A percentile compares a stretch with the other conserved stretches of the same genome.
These are phyloP conservation scores for Gasterosteus nipponicus DNA, from an alignment of 2,113 vertebrate genomes.

Conservation along the genomic window DNA sequence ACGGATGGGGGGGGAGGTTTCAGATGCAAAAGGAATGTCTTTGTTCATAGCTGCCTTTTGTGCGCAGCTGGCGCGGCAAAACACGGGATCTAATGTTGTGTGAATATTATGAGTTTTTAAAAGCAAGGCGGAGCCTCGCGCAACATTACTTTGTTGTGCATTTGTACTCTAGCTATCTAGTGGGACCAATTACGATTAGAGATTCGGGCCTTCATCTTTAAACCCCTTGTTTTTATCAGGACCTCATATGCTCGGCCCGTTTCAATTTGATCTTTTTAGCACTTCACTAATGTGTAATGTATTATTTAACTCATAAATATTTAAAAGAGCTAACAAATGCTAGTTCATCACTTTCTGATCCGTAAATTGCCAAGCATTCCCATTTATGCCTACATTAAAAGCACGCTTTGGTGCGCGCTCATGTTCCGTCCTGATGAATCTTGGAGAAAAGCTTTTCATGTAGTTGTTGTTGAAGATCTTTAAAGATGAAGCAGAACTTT, in stretches of 20 bases:
- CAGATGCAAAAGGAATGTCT: slow-evolving; percentile 80
- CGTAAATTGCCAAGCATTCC: slow-evolving; percentile 79
- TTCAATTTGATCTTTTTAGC: slow-evolving; percentile 81
- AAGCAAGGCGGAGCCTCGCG: slow-evolving; percentile 60
- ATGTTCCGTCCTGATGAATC: slow-evolving; percentile 69
- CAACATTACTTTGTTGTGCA: slow-evolving; percentile 72
- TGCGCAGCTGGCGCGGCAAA: slow-evolving; percentile 72
- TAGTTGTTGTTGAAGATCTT: slow-evolving; percentile 64
- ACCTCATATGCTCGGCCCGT: slow-evolving; percentile 66
- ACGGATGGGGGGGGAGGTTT: slow-evolving; percentile 69
- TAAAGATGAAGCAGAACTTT: slow-evolving; percentile 55
- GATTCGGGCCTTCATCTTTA: slow-evolving; percentile 75
- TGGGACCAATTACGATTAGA: slow-evolving; percentile 82
- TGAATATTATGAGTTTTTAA: slow-evolving; percentile 79
- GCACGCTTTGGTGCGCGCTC: slow-evolving; percentile 65
- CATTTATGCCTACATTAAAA: slow-evolving; percentile 76
- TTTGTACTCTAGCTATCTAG: slow-evolving; percentile 72
- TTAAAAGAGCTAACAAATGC: slow-evolving; percentile 82
- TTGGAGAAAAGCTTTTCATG: slow-evolving; percentile 70
- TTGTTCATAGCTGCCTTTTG: slow-evolving; percentile 78
- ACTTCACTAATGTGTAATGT: slow-evolving; percentile 81
- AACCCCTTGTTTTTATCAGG: slow-evolving; percentile 77
- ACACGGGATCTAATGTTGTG: slow-evolving; percentile 74
- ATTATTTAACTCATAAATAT: slow-evolving; percentile 85
- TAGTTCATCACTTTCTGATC: slow-evolving; percentile 81